Base-by-base conservation (phyloP, 2,797 vertebrate species). In the Pangasius larnaudii region DNA sequence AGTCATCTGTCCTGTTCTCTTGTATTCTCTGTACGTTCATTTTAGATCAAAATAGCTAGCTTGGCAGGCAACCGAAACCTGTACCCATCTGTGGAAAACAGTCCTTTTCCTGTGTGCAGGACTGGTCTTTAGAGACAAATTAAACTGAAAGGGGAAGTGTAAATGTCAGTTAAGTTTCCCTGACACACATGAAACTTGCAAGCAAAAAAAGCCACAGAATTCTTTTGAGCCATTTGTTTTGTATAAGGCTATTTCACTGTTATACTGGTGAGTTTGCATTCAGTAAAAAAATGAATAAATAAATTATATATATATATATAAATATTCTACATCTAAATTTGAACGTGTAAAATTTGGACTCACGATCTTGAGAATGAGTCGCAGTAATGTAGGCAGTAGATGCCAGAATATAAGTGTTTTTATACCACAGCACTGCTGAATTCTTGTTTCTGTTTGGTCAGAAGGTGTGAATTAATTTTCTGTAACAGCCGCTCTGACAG, bases 111-210 rank as follows among this genome's bases (percentile, higher is more conserved):
- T 87, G 80, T 72, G 33, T 59, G 19, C 75, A 80, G 71, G 46
- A 19, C 61, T 77, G 71, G n/a, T 51, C 24, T 77, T 51, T 59
- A 81, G 9, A 88, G 59, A 80, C 51, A 69, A 49, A 80, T 53
- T 49, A 27, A 78, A 71, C 71, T 49, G n/a, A 90, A 92, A 84
- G 88, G 39, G 87, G 90, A 88, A 92, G 86, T 89, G 81, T 19
- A 77, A 87, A 87, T 92, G 88, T 86, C 89, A 80, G 84, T 89
- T 91, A 59, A 84, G 53, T 61, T 89, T 91, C 86, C 69, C 81
- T 86, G 74, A 77, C 84, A 77, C 49, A 88, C 86, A 58, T 85
- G 89, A 90, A 91, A 91, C 87, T 78, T 87, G 85, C 82, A 85
- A 9, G 30, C 36, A 42, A 24, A 61, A 82, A 27, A 51, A 84